Conservation (phyloP, 1,140 invertebrate species). For the Sitobion miscanthi region DNA sequence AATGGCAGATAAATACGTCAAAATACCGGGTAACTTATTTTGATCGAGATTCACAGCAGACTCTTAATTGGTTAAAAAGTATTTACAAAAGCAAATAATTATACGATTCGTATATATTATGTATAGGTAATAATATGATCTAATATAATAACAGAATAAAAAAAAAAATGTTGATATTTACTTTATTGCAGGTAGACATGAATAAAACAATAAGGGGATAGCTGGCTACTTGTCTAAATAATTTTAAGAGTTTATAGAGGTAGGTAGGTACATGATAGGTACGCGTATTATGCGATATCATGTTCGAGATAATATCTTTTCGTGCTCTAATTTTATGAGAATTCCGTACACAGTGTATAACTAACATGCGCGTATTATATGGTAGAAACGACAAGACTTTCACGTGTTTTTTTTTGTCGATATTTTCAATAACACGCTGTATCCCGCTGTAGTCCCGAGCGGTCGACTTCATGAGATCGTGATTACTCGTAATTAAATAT, state of each 20-base stretch:
- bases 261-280: neutral
- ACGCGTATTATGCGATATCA: neutral
- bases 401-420: neutral
- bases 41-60: neutral
- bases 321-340: neutral
- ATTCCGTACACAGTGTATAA: neutral
- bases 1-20: slow-evolving; percentile 2
- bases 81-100: neutral
- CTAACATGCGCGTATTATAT: neutral
- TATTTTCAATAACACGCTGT: neutral
- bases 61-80: neutral
- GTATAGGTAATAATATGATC: neutral
- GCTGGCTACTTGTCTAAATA: neutral
- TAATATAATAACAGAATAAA: neutral
- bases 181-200: neutral
- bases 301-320: neutral
- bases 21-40: slow-evolving; percentile 22
- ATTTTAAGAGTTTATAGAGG: neutral
- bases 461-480: no score
- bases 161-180: neutral
- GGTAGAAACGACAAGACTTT: neutral
- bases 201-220: neutral
- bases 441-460: neutral
- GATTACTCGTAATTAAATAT: no score
- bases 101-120: neutral